Percentiles rank a stretch among this genome's conserved stretches.
Evolutionary conservation across 1,140 invertebrate genomes (phyloP).

Genomic region (Centruroides sculpturatus): DNA sequence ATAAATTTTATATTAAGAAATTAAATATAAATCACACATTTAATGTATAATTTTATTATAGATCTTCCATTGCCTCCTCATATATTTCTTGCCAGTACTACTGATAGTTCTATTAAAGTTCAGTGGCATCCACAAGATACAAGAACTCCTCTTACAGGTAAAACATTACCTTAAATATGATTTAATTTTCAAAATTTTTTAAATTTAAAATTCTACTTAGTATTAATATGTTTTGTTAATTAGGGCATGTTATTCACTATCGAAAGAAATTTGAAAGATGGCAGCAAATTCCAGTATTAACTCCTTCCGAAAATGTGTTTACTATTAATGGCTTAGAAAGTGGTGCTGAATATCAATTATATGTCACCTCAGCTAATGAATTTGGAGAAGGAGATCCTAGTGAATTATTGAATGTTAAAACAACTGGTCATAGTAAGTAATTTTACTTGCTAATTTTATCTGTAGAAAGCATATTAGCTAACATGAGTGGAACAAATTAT

Average conservation of each 20-base stretch:
- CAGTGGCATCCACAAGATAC: slow-evolving; percentile 13
- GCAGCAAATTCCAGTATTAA: slow-evolving; percentile 11
- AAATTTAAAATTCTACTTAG: neutral
- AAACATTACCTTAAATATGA: no score
- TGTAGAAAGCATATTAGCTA: no score
- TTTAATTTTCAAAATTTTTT: no score
- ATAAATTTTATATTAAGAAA: no score
- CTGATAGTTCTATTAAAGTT: slow-evolving; percentile 16
- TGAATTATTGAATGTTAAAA: slow-evolving; percentile 15
- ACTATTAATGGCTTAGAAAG: slow-evolving; percentile 49
- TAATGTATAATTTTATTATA: neutral
- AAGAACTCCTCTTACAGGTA: slow-evolving; percentile 8
- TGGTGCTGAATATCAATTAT: slow-evolving; percentile 68
- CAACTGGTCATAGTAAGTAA: neutral
- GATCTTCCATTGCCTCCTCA: slow-evolving; percentile 18
- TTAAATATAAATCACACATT: neutral
- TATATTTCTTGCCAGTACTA: slow-evolving; percentile 11
- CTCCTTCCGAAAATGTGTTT: slow-evolving; percentile 15
- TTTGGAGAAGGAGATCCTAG: slow-evolving; percentile 74
- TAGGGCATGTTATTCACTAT: slow-evolving; percentile 12
- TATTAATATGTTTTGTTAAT: neutral
- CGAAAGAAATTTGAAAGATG: slow-evolving; percentile 10
- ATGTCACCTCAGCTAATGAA: slow-evolving; percentile 71
- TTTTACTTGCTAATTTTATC: no score
- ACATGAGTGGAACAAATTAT: no score